Conservation (phyloP, 2,113 vertebrate species). For the Rousettus leschenaultii region DNA sequence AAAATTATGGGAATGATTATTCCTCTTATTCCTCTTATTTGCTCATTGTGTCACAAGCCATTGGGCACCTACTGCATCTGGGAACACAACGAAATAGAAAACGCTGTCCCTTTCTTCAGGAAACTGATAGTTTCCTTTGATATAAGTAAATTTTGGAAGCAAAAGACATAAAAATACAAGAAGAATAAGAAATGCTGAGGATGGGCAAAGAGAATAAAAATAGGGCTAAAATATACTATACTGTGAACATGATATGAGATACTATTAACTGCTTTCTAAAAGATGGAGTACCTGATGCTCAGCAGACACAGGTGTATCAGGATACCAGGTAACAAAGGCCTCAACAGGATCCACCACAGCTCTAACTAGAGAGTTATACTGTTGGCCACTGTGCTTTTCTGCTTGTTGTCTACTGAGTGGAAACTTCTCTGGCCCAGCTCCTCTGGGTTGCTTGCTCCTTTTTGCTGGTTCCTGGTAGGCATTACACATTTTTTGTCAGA, state of each 20-base stretch:
- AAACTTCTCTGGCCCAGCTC: not conserved
- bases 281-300: accelerated
- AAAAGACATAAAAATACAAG: not conserved
- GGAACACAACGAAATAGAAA: not conserved
- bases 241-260: too few species aligned
- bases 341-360: not conserved
- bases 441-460: not conserved
- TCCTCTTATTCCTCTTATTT: too few species aligned
- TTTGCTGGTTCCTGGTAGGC: not conserved
- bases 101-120: not conserved
- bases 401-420: not conserved
- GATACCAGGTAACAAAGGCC: not conserved
- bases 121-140: not conserved
- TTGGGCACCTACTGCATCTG: not conserved
- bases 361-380: not conserved
- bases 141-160: not conserved
- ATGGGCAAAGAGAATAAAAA: not conserved
- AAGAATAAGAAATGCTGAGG: not conserved
- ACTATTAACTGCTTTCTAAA: not conserved
- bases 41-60: not conserved
- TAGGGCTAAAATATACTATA: not conserved
- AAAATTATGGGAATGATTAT: not conserved
- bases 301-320: not conserved
- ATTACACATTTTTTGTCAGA: not conserved
- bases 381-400: not conserved